These are phyloP conservation scores for Rhynchomys soricoides DNA, from an alignment of 2,113 vertebrate species.

Conservation along the genomic window DNA sequence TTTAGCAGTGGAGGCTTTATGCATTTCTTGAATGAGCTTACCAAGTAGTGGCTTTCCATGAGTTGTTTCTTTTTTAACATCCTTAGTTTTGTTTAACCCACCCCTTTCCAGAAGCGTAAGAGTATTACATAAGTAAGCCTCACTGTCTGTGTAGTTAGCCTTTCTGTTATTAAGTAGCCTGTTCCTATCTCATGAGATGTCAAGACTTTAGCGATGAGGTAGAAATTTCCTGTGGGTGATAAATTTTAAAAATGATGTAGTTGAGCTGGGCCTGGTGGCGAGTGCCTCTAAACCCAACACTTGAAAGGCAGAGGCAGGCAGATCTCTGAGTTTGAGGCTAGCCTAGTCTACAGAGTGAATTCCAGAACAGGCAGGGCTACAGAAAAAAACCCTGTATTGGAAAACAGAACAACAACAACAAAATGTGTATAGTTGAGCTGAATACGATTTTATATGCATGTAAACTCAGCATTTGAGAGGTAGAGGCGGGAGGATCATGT, in stretches of 20 bases:
- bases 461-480: not conserved
- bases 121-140: not conserved
- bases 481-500: not conserved
- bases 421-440: not conserved
- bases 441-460: not conserved
- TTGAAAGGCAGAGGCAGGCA: not conserved
- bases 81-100: not conserved
- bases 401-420: not conserved
- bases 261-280: not conserved
- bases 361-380: not conserved
- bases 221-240: not conserved
- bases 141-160: conserved; percentile 2
- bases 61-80: not conserved
- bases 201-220: not conserved
- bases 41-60: not conserved
- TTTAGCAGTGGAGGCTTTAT: not conserved
- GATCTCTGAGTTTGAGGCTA: not conserved
- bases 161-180: conserved; percentile 19
- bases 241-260: conserved; percentile 2
- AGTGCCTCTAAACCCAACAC: not conserved
- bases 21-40: not conserved
- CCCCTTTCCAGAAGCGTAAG: not conserved
- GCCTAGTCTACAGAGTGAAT: not conserved
- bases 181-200: conserved; percentile 16
- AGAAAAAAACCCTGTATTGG: not conserved